Conservation (phyloP, 1,140 invertebrate genomes). For the Drosophila sulfurigaster region DNA sequence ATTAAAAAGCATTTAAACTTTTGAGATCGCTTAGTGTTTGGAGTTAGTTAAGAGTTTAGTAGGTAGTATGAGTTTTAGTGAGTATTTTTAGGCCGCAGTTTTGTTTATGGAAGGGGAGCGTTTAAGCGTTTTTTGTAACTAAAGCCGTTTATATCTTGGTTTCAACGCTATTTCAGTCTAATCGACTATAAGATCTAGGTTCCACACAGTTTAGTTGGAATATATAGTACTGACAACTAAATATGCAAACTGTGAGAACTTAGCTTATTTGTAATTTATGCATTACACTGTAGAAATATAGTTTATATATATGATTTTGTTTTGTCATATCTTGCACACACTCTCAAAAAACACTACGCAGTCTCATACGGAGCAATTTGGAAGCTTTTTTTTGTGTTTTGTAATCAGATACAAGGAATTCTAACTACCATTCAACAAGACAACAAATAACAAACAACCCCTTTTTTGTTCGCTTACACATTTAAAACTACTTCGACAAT, state of each 20-base stretch:
- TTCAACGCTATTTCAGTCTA: conserved; percentile 37
- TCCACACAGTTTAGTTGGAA: conserved; percentile 16
- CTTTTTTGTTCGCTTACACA: conserved; percentile 25
- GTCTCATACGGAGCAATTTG: conserved; percentile 82
- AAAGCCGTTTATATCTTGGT: conserved; percentile 24
- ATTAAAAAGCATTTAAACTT: conserved; percentile 17
- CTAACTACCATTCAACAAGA: conserved; percentile 60
- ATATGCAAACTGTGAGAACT: conserved; percentile 21
- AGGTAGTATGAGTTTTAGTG: conserved; percentile 3
- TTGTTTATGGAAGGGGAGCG: conserved; percentile 20
- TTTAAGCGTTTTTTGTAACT: conserved; percentile 35
- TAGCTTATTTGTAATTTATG: conserved; percentile 18
- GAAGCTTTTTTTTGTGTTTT: conserved; percentile 55
- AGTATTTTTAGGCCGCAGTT: conserved; percentile 19
- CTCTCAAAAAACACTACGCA: conserved; percentile 75
- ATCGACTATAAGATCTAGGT: conserved; percentile 28
- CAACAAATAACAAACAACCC: conserved; percentile 62
- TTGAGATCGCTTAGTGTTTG: conserved; percentile 11
- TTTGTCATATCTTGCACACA: conserved; percentile 20
- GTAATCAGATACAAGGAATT: conserved; percentile 63
- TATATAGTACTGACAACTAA: background rate
- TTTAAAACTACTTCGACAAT: conserved; percentile 4
- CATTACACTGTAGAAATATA: conserved; percentile 25
- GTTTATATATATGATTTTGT: conserved; percentile 6
- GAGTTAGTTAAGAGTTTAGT: background rate